Base-by-base conservation (phyloP, 92 coral and sea anemone species). In the Bergia sp. region DNA sequence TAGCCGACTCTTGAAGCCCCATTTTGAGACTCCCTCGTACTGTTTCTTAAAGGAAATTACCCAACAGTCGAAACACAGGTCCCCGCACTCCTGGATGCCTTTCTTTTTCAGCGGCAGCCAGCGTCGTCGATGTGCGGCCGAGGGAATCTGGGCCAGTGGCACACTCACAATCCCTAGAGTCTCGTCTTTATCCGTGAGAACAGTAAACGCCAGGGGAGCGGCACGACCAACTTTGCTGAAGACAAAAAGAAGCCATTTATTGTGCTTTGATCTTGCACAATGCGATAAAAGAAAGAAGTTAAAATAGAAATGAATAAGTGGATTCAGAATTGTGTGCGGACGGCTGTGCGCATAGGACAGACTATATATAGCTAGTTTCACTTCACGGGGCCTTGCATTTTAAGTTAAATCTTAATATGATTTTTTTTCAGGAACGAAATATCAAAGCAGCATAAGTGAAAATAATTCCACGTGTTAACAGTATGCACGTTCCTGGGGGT, bases 51-150 rank as follows among this genome's bases (percentile, higher is more conserved):
- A 97, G 10, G 94, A 89, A 36, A 91, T 93, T 1, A 93, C 95
- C 99, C 99, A 97, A 67, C 98, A 97, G 78, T 97, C 99, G 57
- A 97, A 86, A 81, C 99, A 97, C 43, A 97, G 85, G 92, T 97
- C 99, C 7, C 99, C 98, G 29, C 90, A 94, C 3, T 94, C 95
- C 37, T 89, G 95, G 37, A 90, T 90, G 23, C 95, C 90, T 91
- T 92, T 95, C 81, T 73, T 88, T 43, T 92, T 91, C 81, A 97
- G 88, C 64, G 99, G 98, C 91, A 96, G 81, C 99, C 99, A 97
- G 42, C 99, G 92, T 37, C 99, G 95, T 39, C 96, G 93, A 80
- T 96, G 99, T 1, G 98, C 98, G 5, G 94, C 98, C 49, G 99
- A 95, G 42, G 99, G 98, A 49, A 97, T 80, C 89, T 94, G 96